Percentiles rank a stretch among this genome's conserved stretches.
These are phyloP conservation scores for Gasterosteus nipponicus DNA, from an alignment of 2,113 vertebrate species.

Conservation along the genomic window DNA sequence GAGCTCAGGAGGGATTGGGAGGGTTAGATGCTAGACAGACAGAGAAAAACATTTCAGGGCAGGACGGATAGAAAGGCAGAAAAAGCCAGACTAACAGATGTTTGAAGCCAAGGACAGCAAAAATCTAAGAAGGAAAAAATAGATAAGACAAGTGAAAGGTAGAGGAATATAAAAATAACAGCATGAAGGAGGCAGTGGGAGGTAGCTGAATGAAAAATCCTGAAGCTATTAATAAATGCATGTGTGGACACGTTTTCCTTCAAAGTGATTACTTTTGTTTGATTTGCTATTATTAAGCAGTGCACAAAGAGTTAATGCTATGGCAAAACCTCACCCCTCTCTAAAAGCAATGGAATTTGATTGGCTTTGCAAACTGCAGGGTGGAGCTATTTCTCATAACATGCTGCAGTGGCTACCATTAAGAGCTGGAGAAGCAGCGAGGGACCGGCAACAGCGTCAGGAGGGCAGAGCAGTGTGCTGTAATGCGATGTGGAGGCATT, in stretches of 20 bases:
- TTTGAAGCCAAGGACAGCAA: slow-evolving; percentile 47
- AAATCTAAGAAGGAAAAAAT: slow-evolving; percentile 37
- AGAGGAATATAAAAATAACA: slow-evolving; percentile 46
- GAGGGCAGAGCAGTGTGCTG: slow-evolving; percentile 42
- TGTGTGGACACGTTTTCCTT: slow-evolving; percentile 25
- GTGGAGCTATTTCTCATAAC: slow-evolving; percentile 73
- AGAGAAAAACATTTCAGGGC: slow-evolving; percentile 61
- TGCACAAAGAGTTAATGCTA: slow-evolving; percentile 65
- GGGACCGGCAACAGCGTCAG: slow-evolving; percentile 55
- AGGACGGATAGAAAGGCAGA: slow-evolving; percentile 46
- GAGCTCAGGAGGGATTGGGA: slow-evolving; percentile 80
- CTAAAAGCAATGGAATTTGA: slow-evolving; percentile 64
- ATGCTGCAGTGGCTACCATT: slow-evolving; percentile 76
- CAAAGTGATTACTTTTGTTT: slow-evolving; percentile 42
- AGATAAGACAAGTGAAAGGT: slow-evolving; percentile 34
- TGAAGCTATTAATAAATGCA: slow-evolving; percentile 34
- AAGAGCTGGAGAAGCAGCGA: slow-evolving; percentile 67
- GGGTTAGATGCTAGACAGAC: slow-evolving; percentile 72
- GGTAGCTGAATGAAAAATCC: slow-evolving; percentile 42
- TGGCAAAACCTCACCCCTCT: slow-evolving; percentile 58
- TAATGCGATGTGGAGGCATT: slow-evolving; percentile 37
- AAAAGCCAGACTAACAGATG: slow-evolving; percentile 45
- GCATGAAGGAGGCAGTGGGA: slow-evolving; percentile 16
- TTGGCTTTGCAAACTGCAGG: slow-evolving; percentile 73
- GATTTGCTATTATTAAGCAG: slow-evolving; percentile 44